phyloP scores from a whole-genome alignment of 2,888 invertebrate genomes.

The Tiphia femorata region DNA sequence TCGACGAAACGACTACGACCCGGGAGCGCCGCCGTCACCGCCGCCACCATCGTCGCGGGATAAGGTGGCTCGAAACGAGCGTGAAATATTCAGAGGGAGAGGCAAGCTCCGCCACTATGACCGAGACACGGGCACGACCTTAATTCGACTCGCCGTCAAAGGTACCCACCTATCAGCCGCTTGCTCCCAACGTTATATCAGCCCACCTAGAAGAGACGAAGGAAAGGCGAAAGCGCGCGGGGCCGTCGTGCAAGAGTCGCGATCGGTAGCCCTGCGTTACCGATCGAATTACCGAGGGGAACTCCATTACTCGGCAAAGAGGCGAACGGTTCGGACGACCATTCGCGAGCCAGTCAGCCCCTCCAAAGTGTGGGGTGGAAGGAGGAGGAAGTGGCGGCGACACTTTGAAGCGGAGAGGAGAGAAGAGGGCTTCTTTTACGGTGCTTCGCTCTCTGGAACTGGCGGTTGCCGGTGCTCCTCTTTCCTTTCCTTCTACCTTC shows the following conservation, averaged over 20 bases:
- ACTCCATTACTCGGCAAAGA: constrained; percentile 44
- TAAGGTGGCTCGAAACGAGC: too few species aligned
- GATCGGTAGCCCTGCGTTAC: constrained; percentile 31
- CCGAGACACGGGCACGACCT: not conserved
- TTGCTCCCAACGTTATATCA: too few species aligned
- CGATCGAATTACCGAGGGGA: constrained; percentile 39
- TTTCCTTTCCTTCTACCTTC: not conserved
- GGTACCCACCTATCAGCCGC: too few species aligned
- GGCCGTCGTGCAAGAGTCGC: too few species aligned
- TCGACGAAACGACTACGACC: too few species aligned
- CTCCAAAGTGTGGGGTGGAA: constrained; percentile 28
- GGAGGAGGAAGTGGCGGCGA: constrained; percentile 21
- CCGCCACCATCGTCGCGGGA: too few species aligned
- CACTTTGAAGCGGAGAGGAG: constrained; percentile 52
- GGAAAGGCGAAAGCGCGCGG: constrained; percentile 18
- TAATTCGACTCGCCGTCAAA: constrained; percentile 19
- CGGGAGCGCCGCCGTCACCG: too few species aligned
- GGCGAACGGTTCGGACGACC: too few species aligned
- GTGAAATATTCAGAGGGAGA: not conserved
- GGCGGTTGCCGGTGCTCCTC: not conserved
- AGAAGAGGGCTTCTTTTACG: constrained; percentile 48
- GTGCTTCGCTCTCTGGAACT: too few species aligned
- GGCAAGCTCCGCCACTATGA: too few species aligned
- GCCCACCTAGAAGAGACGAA: not conserved
- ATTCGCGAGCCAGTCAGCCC: too few species aligned